Conservation (phyloP, 2,113 vertebrate species). For the Otolemur garnettii region DNA sequence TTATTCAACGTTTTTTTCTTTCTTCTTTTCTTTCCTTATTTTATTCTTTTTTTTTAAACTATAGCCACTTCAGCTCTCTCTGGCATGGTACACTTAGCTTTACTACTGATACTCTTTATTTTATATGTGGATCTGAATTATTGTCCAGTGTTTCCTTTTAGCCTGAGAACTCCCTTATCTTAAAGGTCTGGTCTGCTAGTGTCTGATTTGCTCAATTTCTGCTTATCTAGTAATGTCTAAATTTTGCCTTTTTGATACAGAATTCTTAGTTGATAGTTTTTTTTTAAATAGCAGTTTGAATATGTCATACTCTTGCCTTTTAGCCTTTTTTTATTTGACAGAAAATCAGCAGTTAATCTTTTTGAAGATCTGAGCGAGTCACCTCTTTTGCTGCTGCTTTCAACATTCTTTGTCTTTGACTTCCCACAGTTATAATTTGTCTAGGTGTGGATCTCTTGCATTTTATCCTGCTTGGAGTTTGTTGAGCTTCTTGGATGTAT, state of each 20-base stretch:
- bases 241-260: background rate
- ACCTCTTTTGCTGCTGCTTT: background rate
- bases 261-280: background rate
- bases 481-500: slow-evolving; percentile 1
- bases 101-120: background rate
- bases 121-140: background rate
- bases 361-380: background rate
- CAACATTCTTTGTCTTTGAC: background rate
- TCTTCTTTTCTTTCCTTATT: no score
- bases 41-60: background rate
- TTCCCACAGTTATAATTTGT: slow-evolving; percentile 8
- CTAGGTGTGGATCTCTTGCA: background rate
- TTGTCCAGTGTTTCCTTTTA: background rate
- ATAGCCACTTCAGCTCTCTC: background rate
- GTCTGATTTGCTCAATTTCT: background rate
- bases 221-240: background rate
- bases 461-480: slow-evolving; percentile 12
- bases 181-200: background rate
- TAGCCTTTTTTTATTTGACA: background rate
- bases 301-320: background rate
- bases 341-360: background rate
- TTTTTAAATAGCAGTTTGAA: background rate
- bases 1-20: background rate
- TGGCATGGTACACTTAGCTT: background rate
- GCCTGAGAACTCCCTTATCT: background rate